Conservation (phyloP, 2,113 vertebrate genomes). For the rabbit (Oryctolagus cuniculus) region mOryCun1.1 NC_091441.1:56941501-56942000, state of each 20-base stretch:
- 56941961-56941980: not conserved
- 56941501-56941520: slow-evolving; percentile 31
- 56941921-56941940: slow-evolving; percentile 61
- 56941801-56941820: slow-evolving; percentile 95
- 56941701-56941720: not conserved
- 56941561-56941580: slow-evolving; percentile 30
- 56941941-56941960: slow-evolving; percentile 33
- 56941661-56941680: not conserved
- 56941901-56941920: slow-evolving; percentile 32
- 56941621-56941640: not conserved
- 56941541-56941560: slow-evolving; percentile 32
- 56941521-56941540: not conserved
- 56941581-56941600: slow-evolving; percentile 57
- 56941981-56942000: slow-evolving; percentile 35
- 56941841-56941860: slow-evolving; percentile 86
- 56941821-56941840: slow-evolving; percentile 97
- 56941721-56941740: slow-evolving; percentile 82
- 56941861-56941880: slow-evolving; percentile 72
- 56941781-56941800: slow-evolving; percentile 91
- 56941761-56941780: slow-evolving; percentile 95
- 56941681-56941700: not conserved
- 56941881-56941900: slow-evolving; percentile 44
- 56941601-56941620: not conserved
- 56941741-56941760: slow-evolving; percentile 95
- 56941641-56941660: not conserved